Evolutionary conservation across 35 echinoderm and acorn worm genomes (phyloP).

Genomic region (Hemicentrotus pulcherrimus): DNA sequence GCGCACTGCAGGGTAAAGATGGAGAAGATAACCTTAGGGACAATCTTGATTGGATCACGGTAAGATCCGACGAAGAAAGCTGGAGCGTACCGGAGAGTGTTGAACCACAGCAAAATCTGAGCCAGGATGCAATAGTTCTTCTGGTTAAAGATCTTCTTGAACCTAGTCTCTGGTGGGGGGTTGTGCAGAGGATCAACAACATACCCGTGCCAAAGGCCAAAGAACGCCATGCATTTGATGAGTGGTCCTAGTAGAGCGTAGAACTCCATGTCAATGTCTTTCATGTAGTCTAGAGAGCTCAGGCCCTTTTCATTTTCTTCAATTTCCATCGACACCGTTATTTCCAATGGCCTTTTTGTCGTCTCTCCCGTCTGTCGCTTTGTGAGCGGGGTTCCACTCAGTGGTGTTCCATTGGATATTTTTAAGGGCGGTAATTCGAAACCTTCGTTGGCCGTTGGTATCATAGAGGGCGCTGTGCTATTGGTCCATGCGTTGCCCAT

Average conservation of each 20-base stretch:
- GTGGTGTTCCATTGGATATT: not conserved
- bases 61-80: constrained; percentile 66
- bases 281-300: constrained; percentile 50
- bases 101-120: constrained; percentile 71
- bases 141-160: constrained; percentile 66
- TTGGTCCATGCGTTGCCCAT: not conserved
- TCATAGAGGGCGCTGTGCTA: not conserved
- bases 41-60: constrained; percentile 52
- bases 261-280: constrained; percentile 70
- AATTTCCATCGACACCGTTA: not conserved
- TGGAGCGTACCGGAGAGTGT: constrained; percentile 71
- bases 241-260: constrained; percentile 65
- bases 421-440: not conserved
- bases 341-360: not conserved
- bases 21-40: constrained; percentile 75
- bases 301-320: constrained; percentile 32
- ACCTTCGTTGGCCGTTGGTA: not conserved
- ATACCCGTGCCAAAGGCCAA: constrained; percentile 75
- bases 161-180: constrained; percentile 23
- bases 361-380: not conserved
- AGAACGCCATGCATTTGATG: constrained; percentile 66
- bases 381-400: not conserved
- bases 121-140: constrained; percentile 64
- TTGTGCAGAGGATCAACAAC: constrained; percentile 57
- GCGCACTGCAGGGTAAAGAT: constrained; percentile 73